Base-by-base conservation (phyloP, 1,140 invertebrate species). In the Pteromalus puparum region DNA sequence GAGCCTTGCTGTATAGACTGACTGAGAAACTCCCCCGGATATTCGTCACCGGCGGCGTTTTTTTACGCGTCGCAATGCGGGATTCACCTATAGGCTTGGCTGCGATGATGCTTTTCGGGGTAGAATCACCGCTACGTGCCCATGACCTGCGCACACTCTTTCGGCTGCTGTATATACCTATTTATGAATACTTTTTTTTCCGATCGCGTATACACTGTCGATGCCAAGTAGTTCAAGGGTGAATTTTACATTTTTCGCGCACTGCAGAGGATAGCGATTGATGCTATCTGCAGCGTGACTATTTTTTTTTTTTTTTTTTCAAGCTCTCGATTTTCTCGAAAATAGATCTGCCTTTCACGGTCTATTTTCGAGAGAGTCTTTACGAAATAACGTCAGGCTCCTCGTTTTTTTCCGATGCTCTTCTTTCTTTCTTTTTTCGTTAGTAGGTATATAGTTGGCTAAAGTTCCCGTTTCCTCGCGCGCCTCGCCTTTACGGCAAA, bases 11-110 rank as follows among this genome's bases (percentile, higher is more conserved):
- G 15, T 34, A 18, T 18, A 73, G 13, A 26, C 42, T 12, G 73
- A 30, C 72, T 34, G 28, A n/a, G 21, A 53, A 9, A 46, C 73
- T 75, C 30, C 38, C n/a, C 81, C 81, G 74, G 81, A 83, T 70
- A 77, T 83, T 83, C 74, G 81, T 83, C 81, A 76, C 7, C 53
- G 53, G 0, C 13, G n/a, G 1, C 28, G 18, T 34, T 48, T 78
- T 78, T 46, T 68, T 81, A 74, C 30, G 18, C 21, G 75, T 21
- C 53, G 53, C 53, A 61, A 61, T 61, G 53, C 53, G 53, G 53
- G 53, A 61, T 61, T 7, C 21, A 61, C 18, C 53, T 61, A n/a
- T n/a, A n/a, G 15, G 53, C 7, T 61, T 61, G 53, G 18, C 53
- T 0, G 18, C 18, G n/a, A n/a, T 61, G 53, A 1, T 61, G 53